A percentile compares a stretch with the other conserved stretches of the same genome.
Evolutionary conservation across 1,140 invertebrate genomes (phyloP).

Genomic region (Aphaenogaster rudis): DNA sequence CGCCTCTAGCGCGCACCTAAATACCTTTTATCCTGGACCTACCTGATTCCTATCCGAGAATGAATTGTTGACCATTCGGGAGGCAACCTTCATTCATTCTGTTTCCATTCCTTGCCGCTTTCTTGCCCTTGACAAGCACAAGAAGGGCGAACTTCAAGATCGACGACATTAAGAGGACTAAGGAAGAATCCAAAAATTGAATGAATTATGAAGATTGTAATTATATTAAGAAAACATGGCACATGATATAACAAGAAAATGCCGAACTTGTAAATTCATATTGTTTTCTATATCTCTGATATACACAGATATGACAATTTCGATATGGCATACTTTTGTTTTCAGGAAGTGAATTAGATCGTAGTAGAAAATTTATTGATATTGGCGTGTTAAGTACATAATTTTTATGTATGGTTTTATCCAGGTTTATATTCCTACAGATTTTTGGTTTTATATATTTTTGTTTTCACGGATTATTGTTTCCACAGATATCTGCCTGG

Average conservation of each 20-base stretch:
- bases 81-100: conserved; percentile 59
- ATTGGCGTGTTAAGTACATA: background rate
- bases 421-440: background rate
- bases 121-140: conserved; percentile 15
- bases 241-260: background rate
- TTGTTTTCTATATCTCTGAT: conserved; percentile 6
- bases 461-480: background rate
- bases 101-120: conserved; percentile 33
- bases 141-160: conserved; percentile 16
- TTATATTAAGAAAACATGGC: background rate
- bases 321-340: conserved; percentile 8
- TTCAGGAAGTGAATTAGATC: conserved; percentile 8
- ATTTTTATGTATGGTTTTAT: conserved; percentile 13
- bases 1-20: conserved; percentile 79
- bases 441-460: background rate
- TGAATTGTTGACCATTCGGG: conserved; percentile 49
- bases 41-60: conserved; percentile 22
- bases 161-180: background rate
- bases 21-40: conserved; percentile 46
- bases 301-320: background rate
- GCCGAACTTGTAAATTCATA: conserved; percentile 6
- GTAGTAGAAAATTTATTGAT: background rate
- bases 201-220: background rate
- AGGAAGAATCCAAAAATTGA: background rate
- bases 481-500: conserved; percentile 14